Evolutionary conservation across 2,113 vertebrate species (phyloP), one percentile per base, ranked within the genome.

Genomic region (Vicugna pacos): DNA sequence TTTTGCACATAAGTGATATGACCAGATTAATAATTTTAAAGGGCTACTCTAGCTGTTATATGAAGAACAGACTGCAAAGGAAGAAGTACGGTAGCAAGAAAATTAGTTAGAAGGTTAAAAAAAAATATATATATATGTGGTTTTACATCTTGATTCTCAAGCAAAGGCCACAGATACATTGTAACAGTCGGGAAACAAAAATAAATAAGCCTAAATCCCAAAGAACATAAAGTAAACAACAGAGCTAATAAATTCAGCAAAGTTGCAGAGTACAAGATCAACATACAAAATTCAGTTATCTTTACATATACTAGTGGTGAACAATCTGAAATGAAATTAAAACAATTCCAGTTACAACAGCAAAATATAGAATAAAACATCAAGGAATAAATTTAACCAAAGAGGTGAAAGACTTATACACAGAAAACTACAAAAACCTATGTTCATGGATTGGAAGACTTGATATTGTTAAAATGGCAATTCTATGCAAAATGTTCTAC

Each of bases 131-230:
- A 52, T 35, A 50, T 20, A 76, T 62, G 52, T 62, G 8, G 42
- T 56, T 79, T 89, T 92, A 64, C 1, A 77, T 90, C 52, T 12
- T 81, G 73, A 90, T 81, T 93, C 42, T 60, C 73, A 90, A 90
- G 62, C 62, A 84, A 91, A 96, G 26, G 72, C 30, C 76, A 77
- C 5, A 80, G 22, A 89, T 48, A 79, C 4, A 95, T 22, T 83
- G 89, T 1, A 91, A 91, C 2, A 75, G 20, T 81, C 50, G 82
- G 50, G 50, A 73, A 90, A 93, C 84, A 94, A 87, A 91, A 94
- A 54, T 89, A 64, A 58, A 58, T 62, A 80, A 81, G 35, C 32
- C 20, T 15, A 69, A 82, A 73, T 84, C 24, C 30, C 52, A 83
- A 76, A 88, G 76, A 91, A 82, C 15, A 46, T 8, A 76, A 91